These are phyloP conservation scores for Electrona antarctica DNA, from an alignment of 2,113 vertebrate species.

Conservation along the genomic window DNA sequence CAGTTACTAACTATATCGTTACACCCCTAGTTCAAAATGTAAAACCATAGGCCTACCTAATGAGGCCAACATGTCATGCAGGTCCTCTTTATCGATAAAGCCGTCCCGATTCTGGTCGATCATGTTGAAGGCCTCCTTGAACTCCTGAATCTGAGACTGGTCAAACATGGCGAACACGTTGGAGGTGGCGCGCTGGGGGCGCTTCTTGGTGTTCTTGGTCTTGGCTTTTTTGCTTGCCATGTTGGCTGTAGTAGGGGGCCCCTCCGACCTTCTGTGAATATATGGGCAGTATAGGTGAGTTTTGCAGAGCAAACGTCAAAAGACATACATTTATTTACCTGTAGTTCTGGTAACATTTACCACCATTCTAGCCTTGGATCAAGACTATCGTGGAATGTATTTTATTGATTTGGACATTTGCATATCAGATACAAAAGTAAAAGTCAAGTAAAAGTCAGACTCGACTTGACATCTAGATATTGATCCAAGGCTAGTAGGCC, in stretches of 20 bases:
- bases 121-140: constrained; percentile 96
- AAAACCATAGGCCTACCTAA: constrained; percentile 76
- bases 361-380: no score
- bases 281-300: neutral
- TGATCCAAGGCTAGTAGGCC: no score
- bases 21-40: neutral
- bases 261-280: constrained; percentile 21
- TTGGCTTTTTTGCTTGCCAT: constrained; percentile 96
- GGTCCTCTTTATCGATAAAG: constrained; percentile 93
- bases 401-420: no score
- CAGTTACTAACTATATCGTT: no score
- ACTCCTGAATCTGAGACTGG: constrained; percentile 94
- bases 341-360: no score
- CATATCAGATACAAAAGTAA: no score
- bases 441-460: no score
- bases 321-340: no score
- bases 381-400: no score
- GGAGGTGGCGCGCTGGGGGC: constrained; percentile 92
- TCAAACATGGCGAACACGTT: constrained; percentile 95
- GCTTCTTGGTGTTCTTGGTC: constrained; percentile 96
- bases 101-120: constrained; percentile 94
- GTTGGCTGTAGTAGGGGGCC: constrained; percentile 48
- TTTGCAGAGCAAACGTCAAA: no score
- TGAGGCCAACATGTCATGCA: constrained; percentile 93
- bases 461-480: no score